Conservation (phyloP, 2,888 invertebrate genomes). For the Catonia carolina region DNA sequence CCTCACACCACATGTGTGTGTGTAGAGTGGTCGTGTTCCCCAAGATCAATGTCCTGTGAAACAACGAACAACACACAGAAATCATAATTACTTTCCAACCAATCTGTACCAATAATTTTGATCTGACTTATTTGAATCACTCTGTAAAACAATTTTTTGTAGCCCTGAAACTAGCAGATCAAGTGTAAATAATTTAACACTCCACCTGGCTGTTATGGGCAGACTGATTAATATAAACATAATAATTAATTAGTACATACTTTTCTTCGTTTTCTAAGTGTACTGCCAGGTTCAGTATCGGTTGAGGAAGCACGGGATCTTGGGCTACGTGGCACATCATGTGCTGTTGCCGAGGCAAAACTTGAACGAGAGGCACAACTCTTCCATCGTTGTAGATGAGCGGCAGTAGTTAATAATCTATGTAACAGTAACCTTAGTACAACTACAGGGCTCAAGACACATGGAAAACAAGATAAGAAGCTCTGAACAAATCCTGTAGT, state of each 20-base stretch:
- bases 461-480: slow-evolving; percentile 45
- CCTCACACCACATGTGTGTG: too few relatives aligned
- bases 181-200: too few relatives aligned
- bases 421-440: slow-evolving; percentile 50
- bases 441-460: slow-evolving; percentile 50
- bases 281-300: slow-evolving; percentile 41
- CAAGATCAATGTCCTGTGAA: too few relatives aligned
- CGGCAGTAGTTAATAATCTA: slow-evolving; percentile 48
- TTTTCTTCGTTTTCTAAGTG: slow-evolving; percentile 42
- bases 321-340: slow-evolving; percentile 40
- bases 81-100: too few relatives aligned
- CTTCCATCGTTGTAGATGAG: slow-evolving; percentile 44
- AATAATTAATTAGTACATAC: slow-evolving; percentile 31
- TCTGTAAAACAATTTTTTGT: too few relatives aligned
- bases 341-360: slow-evolving; percentile 42
- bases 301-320: slow-evolving; percentile 42
- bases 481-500: slow-evolving; percentile 40
- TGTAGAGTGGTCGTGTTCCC: too few relatives aligned
- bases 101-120: too few relatives aligned
- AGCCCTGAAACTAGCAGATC: too few relatives aligned
- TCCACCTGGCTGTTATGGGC: too few relatives aligned
- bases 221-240: too few relatives aligned
- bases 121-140: too few relatives aligned
- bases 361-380: slow-evolving; percentile 44
- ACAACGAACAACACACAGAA: too few relatives aligned